Percentiles rank a stretch among this genome's conserved stretches.
Evolutionary conservation across 1,140 invertebrate species (phyloP).

Genomic region (Probaryconus sp.): DNA sequence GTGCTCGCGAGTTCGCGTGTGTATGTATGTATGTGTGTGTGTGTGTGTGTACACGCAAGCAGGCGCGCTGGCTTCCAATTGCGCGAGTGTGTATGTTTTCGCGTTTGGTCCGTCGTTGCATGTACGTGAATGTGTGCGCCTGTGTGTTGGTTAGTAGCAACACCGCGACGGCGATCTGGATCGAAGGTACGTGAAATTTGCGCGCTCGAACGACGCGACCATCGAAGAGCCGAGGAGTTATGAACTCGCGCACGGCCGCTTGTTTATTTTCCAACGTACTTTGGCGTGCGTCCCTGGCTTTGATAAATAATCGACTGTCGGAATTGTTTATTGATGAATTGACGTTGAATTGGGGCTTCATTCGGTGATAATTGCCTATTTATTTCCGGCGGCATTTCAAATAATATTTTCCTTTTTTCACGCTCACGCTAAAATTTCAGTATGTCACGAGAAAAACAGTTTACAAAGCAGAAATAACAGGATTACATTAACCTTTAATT

Average conservation of each 20-base stretch:
- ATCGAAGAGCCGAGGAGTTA: constrained; percentile 42
- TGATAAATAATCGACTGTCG: constrained; percentile 27
- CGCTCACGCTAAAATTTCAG: no score
- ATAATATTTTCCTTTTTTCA: constrained; percentile 19
- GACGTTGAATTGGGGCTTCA: constrained; percentile 18
- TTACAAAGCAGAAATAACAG: no score
- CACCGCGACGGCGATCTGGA: constrained; percentile 41
- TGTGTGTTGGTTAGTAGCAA: constrained; percentile 16
- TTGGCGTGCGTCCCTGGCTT: constrained; percentile 11
- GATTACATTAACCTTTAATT: no score
- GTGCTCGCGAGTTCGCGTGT: not conserved
- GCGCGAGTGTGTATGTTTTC: no score
- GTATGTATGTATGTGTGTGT: no score
- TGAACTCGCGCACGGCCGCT: constrained; percentile 26
- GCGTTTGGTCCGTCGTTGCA: not conserved
- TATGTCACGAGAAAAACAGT: constrained; percentile 9
- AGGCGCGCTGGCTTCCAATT: not conserved
- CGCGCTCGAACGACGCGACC: constrained; percentile 38
- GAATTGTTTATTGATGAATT: constrained; percentile 45
- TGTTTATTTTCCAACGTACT: constrained; percentile 31
- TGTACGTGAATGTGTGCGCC: no score
- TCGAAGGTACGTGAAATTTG: constrained; percentile 53
- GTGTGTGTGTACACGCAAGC: no score
- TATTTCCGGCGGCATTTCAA: constrained; percentile 5
- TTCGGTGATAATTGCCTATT: constrained; percentile 25